Percentiles rank a stretch among this genome's conserved stretches.
Evolutionary conservation across 1,140 invertebrate species (phyloP).

Genomic region (Leptonema lineaticorne): DNA sequence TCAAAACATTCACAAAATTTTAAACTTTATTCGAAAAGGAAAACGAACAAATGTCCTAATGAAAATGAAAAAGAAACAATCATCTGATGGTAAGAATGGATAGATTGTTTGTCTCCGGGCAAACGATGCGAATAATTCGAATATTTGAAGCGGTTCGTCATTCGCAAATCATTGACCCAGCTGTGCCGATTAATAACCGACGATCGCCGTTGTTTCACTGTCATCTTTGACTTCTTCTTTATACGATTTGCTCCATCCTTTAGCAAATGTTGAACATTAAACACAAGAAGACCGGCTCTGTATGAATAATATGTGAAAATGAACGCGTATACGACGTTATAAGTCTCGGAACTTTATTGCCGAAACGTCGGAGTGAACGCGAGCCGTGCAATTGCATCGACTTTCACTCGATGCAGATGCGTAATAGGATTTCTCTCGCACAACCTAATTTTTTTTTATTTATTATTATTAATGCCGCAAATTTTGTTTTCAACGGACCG

Average conservation of each 20-base stretch:
- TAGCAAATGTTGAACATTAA: not conserved
- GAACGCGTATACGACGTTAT: too few relatives aligned
- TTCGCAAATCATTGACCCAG: not conserved
- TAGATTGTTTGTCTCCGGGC: too few relatives aligned
- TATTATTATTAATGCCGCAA: not conserved
- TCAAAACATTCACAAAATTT: too few relatives aligned
- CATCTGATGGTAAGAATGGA: too few relatives aligned
- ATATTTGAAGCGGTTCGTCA: not conserved
- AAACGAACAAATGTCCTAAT: too few relatives aligned
- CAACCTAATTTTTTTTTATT: too few relatives aligned
- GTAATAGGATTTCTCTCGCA: constrained; percentile 17
- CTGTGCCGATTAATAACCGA: not conserved
- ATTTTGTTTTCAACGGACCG: not conserved
- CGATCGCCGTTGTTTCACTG: too few relatives aligned
- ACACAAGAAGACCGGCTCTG: not conserved
- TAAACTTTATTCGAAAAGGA: too few relatives aligned
- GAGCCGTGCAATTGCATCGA: not conserved
- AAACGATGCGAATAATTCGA: too few relatives aligned
- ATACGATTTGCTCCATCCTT: not conserved
- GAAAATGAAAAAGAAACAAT: too few relatives aligned
- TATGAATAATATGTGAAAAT: not conserved
- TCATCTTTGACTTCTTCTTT: too few relatives aligned
- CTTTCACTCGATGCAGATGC: constrained; percentile 19
- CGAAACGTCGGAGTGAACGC: not conserved
- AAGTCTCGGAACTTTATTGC: too few relatives aligned